Conservation (phyloP, 2,888 invertebrate species). For the Standfussiana lucernea region DNA sequence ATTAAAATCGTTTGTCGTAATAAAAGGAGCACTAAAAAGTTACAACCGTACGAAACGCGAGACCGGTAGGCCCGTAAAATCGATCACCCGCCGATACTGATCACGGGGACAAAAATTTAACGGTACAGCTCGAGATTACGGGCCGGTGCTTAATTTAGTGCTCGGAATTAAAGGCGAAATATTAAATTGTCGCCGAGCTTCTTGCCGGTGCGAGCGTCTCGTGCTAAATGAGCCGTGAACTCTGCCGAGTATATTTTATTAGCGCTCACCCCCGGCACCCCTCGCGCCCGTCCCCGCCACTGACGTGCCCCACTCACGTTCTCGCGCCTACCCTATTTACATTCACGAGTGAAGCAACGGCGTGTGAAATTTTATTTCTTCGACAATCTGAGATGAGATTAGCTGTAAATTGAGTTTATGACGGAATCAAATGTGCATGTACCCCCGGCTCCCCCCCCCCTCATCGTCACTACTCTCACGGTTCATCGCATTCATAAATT, state of each 20-base stretch:
- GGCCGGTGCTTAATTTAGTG: constrained; percentile 82
- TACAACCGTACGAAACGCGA: constrained; percentile 86
- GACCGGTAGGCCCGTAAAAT: constrained; percentile 89
- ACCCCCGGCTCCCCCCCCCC: constrained; percentile 66
- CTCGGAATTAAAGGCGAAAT: constrained; percentile 79
- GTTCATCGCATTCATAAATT: constrained; percentile 84
- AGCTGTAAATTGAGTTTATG: constrained; percentile 90
- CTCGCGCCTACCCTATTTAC: constrained; percentile 82
- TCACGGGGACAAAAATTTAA: constrained; percentile 88
- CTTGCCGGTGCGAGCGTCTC: constrained; percentile 73
- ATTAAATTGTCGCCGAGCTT: constrained; percentile 80
- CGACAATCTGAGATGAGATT: constrained; percentile 90
- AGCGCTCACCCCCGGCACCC: constrained; percentile 67
- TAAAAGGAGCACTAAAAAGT: constrained; percentile 90
- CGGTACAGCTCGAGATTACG: constrained; percentile 81
- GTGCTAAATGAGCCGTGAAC: constrained; percentile 85
- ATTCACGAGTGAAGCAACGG: constrained; percentile 85
- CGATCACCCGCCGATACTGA: constrained; percentile 87
- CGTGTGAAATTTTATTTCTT: constrained; percentile 90
- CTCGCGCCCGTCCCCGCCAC: constrained; percentile 48
- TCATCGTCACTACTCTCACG: constrained; percentile 75
- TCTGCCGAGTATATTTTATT: constrained; percentile 83
- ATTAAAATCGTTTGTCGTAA: constrained; percentile 91
- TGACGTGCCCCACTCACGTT: constrained; percentile 64
- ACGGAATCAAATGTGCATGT: constrained; percentile 89